Evolutionary conservation across 2,888 invertebrate species (phyloP).

Genomic region (Notodonta ziczac): DNA sequence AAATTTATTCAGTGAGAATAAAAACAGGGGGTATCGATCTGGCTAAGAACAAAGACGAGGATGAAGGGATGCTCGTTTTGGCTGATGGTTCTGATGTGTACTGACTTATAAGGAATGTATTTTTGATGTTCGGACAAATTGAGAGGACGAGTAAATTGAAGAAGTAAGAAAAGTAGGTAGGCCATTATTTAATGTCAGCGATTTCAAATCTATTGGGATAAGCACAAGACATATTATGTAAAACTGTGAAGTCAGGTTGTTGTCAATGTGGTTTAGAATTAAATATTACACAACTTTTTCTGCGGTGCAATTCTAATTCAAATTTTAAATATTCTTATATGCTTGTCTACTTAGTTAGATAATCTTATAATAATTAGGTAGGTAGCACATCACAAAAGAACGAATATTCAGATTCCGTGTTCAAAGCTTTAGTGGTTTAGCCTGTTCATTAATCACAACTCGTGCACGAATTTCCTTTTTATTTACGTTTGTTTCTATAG

Average conservation of each 20-base stretch:
- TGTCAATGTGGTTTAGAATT: too few relatives aligned
- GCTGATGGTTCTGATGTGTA: slow-evolving; percentile 17
- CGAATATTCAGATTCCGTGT: neutral
- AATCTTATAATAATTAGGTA: too few relatives aligned
- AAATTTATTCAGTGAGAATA: slow-evolving; percentile 69
- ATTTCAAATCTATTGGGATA: too few relatives aligned
- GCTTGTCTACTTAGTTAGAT: too few relatives aligned
- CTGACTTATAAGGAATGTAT: neutral
- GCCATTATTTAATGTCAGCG: too few relatives aligned
- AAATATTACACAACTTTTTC: too few relatives aligned
- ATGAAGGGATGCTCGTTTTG: slow-evolving; percentile 29
- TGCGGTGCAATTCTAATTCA: too few relatives aligned
- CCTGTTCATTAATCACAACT: neutral
- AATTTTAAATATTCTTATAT: too few relatives aligned
- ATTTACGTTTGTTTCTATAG: neutral
- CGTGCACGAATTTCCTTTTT: neutral
- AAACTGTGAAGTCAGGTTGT: too few relatives aligned
- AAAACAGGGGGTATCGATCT: slow-evolving; percentile 51
- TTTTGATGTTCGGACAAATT: slow-evolving; percentile 3
- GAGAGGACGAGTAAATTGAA: neutral
- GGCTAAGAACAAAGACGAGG: slow-evolving; percentile 34
- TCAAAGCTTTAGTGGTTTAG: neutral
- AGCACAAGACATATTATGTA: too few relatives aligned
- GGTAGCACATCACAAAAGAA: too few relatives aligned
- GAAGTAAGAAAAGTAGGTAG: too few relatives aligned